Percentiles rank a stretch among this genome's conserved stretches.
These are phyloP conservation scores for Agriopis marginaria DNA, from an alignment of 2,888 invertebrate genomes.

Conservation along the genomic window DNA sequence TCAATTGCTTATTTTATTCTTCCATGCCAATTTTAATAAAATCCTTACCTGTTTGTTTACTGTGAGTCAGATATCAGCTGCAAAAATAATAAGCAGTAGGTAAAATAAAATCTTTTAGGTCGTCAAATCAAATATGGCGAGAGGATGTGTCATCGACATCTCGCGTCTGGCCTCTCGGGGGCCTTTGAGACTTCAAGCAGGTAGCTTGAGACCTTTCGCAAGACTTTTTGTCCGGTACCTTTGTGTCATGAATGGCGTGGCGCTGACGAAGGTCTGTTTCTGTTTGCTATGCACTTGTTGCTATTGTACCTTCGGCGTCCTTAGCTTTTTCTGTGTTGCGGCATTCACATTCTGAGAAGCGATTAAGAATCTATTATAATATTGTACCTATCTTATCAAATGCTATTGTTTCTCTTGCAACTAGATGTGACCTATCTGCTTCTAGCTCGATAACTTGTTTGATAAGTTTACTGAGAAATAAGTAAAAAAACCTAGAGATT, in stretches of 20 bases:
- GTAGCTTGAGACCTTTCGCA: conserved; percentile 75
- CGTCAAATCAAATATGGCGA: conserved; percentile 54
- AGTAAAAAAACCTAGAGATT: background rate
- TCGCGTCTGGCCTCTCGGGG: conserved; percentile 53
- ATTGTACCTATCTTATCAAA: conserved; percentile 12
- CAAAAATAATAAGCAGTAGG: conserved; percentile 51
- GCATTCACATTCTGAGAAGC: conserved; percentile 42
- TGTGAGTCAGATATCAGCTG: conserved; percentile 68
- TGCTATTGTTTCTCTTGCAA: conserved; percentile 19
- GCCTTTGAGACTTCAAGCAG: conserved; percentile 67
- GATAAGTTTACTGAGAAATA: background rate
- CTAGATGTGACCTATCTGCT: conserved; percentile 37
- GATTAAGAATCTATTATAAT: conserved; percentile 16
- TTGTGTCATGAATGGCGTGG: conserved; percentile 66
- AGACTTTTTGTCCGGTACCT: conserved; percentile 68
- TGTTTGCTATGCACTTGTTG: conserved; percentile 62
- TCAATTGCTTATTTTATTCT: too few species aligned
- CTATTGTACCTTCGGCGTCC: conserved; percentile 48
- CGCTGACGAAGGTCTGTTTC: conserved; percentile 55
- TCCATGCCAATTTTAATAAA: conserved; percentile 26
- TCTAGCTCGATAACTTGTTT: conserved; percentile 14
- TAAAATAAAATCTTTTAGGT: conserved; percentile 46
- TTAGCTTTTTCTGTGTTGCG: conserved; percentile 46
- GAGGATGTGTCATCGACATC: conserved; percentile 71
- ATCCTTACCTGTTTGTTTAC: conserved; percentile 38